Evolutionary conservation across 2,888 invertebrate species (phyloP).

Genomic region (Xylota sylvarum): DNA sequence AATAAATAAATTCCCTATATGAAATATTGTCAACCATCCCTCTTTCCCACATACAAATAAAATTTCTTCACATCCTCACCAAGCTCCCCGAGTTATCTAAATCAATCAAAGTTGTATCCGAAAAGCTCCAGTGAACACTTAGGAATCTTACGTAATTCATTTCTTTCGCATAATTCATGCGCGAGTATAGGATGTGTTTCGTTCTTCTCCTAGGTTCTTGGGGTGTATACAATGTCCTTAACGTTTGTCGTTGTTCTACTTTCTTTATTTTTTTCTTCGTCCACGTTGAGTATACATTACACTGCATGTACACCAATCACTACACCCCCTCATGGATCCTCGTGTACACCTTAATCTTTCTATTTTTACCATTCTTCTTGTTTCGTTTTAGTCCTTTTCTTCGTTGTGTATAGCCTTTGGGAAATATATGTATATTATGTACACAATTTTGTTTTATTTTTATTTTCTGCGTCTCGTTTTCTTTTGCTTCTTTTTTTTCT

Average conservation of each 20-base stretch:
- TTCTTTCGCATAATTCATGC: constrained; percentile 72
- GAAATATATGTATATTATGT: constrained; percentile 60
- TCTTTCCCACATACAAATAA: constrained; percentile 6
- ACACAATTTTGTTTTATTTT: constrained; percentile 35
- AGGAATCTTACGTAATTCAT: constrained; percentile 66
- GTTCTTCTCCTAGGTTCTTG: constrained; percentile 55
- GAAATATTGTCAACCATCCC: constrained; percentile 55
- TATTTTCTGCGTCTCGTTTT: constrained; percentile 37
- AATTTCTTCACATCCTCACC: neutral
- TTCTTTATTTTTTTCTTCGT: constrained; percentile 20
- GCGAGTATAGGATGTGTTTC: constrained; percentile 53
- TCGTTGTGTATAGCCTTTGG: constrained; percentile 63
- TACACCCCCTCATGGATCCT: constrained; percentile 27
- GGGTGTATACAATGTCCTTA: constrained; percentile 51
- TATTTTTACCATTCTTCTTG: constrained; percentile 39
- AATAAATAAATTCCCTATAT: constrained; percentile 59
- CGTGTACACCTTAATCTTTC: constrained; percentile 39
- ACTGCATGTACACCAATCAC: constrained; percentile 36
- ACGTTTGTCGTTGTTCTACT: constrained; percentile 22
- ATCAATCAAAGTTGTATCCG: constrained; percentile 69
- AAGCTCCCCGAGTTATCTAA: constrained; percentile 22
- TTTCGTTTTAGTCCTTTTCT: constrained; percentile 41
- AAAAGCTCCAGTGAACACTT: constrained; percentile 57
- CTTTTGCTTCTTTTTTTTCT: constrained; percentile 54
- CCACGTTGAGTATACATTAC: constrained; percentile 39